Evolutionary conservation across 2,888 invertebrate genomes (phyloP).

Genomic region (Furcula furcula): DNA sequence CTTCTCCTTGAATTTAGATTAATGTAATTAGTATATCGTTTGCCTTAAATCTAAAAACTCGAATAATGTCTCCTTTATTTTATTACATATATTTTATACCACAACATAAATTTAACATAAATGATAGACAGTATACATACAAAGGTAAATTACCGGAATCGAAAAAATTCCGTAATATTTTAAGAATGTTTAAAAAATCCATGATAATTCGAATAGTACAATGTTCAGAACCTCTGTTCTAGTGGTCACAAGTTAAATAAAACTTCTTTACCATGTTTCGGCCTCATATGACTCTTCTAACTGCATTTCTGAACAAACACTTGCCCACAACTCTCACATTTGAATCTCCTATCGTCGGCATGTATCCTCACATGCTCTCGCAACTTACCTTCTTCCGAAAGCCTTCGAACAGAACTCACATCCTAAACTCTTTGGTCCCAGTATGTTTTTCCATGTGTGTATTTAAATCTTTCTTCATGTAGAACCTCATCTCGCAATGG

Average conservation of each 20-base stretch:
- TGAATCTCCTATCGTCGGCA: slow-evolving; percentile 19
- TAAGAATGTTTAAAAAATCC: neutral
- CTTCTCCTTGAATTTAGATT: no score
- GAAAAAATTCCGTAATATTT: neutral
- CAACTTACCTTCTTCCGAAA: slow-evolving; percentile 17
- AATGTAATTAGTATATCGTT: no score
- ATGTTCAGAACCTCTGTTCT: neutral
- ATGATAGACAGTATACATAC: no score
- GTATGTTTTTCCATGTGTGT: slow-evolving; percentile 26
- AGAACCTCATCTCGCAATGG: slow-evolving; percentile 21
- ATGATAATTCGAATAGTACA: no score
- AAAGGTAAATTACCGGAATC: slow-evolving; percentile 9
- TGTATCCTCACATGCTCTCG: slow-evolving; percentile 25
- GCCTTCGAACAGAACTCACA: slow-evolving; percentile 20
- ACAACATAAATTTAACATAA: no score
- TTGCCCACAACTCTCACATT: slow-evolving; percentile 20
- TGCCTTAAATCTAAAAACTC: no score
- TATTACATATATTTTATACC: no score
- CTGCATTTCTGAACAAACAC: slow-evolving; percentile 28
- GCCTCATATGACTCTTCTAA: slow-evolving; percentile 25
- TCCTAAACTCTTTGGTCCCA: slow-evolving; percentile 12
- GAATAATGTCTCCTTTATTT: no score
- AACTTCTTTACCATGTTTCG: slow-evolving; percentile 12
- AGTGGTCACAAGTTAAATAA: neutral
- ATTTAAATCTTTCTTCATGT: slow-evolving; percentile 7